These are phyloP conservation scores for Takifugu rubripes DNA, from an alignment of 2,797 vertebrate species.

Conservation along the genomic window DNA sequence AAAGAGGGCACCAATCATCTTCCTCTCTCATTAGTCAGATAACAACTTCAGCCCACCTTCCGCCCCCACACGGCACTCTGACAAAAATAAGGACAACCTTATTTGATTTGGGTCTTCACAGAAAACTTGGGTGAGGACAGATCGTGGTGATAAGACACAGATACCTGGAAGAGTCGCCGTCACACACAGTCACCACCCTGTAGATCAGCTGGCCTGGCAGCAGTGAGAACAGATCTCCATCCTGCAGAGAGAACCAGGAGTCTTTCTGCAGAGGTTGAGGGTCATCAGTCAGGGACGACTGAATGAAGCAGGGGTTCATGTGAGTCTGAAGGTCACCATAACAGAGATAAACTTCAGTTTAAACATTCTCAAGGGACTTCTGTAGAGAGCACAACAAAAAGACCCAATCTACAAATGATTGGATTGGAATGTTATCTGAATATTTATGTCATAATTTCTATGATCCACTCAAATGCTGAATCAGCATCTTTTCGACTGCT, in stretches of 20 bases:
- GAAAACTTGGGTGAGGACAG: neutral
- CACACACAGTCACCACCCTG: slow-evolving; percentile 57
- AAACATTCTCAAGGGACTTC: neutral
- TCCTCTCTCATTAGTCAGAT: neutral
- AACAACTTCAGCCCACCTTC: neutral
- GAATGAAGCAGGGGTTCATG: slow-evolving; percentile 83
- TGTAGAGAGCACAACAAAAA: neutral
- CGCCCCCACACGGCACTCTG: neutral
- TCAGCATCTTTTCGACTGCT: no score
- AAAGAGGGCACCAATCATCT: neutral
- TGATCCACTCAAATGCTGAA: no score
- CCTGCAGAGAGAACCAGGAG: slow-evolving; percentile 70
- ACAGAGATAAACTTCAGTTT: neutral
- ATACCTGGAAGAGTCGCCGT: slow-evolving; percentile 49
- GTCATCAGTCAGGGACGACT: slow-evolving; percentile 49
- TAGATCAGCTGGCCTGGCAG: slow-evolving; percentile 78
- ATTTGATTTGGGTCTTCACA: neutral
- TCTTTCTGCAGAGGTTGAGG: slow-evolving; percentile 74
- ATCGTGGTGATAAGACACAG: neutral
- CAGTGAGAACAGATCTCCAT: slow-evolving; percentile 80
- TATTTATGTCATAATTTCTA: no score
- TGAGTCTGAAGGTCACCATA: slow-evolving; percentile 68
- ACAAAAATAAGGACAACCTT: slow-evolving; percentile 12
- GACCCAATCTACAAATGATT: neutral
- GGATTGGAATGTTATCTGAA: no score